Conservation (phyloP, 1,140 invertebrate genomes). For the Stegodyphus dumicola region DNA sequence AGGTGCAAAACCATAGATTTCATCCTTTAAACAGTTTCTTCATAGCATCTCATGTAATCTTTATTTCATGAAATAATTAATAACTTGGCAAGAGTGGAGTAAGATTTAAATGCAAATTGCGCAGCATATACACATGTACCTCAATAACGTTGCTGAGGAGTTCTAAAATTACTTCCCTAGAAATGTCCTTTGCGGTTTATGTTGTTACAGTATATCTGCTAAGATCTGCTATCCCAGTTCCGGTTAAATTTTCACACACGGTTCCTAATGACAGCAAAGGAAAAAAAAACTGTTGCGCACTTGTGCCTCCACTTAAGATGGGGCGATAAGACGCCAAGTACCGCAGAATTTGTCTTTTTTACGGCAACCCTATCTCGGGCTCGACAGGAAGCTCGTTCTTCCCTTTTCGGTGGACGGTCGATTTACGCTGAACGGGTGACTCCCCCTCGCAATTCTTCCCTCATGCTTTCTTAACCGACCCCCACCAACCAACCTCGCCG, state of each 20-base stretch:
- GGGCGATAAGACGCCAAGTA: conserved; percentile 39
- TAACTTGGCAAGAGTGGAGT: no score
- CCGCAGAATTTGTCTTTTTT: not conserved
- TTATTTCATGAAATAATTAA: no score
- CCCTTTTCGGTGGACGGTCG: conserved; percentile 1
- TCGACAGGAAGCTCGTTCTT: conserved; percentile 29
- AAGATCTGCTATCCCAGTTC: no score
- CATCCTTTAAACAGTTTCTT: no score
- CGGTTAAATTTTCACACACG: not conserved
- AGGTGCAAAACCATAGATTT: no score
- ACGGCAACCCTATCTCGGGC: not conserved
- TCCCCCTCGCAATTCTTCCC: conserved; percentile 17
- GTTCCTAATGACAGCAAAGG: not conserved
- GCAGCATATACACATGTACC: no score
- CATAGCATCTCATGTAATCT: no score
- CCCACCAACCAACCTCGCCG: not conserved
- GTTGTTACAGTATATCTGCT: no score
- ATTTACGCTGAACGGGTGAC: conserved; percentile 11
- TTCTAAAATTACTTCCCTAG: no score
- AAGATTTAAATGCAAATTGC: no score
- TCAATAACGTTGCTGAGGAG: no score
- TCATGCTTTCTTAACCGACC: not conserved
- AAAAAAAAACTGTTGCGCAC: conserved; percentile 47
- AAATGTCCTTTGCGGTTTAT: no score
- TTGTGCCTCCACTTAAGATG: conserved; percentile 51